phyloP scores from a whole-genome alignment of 2,888 invertebrate genomes.

The Drosophila parthenogenetica region DNA sequence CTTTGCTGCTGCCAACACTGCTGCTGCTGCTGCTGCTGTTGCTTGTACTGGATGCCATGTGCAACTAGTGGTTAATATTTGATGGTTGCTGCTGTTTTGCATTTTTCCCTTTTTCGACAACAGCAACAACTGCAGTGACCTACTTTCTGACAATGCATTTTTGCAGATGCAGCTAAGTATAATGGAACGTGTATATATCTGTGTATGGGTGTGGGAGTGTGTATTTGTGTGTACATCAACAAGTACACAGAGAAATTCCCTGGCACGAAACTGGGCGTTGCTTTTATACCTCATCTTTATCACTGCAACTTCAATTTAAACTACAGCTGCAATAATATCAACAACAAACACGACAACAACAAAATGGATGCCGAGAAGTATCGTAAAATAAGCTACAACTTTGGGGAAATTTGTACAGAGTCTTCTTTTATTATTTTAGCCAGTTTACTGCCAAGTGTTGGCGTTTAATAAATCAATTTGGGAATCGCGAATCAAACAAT shows the following conservation, averaged over 20 bases:
- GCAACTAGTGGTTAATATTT: slow-evolving; percentile 81
- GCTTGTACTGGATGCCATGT: slow-evolving; percentile 10
- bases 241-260: slow-evolving; percentile 62
- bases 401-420: slow-evolving; percentile 8
- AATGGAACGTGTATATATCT: slow-evolving; percentile 7
- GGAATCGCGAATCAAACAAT: slow-evolving; percentile 34
- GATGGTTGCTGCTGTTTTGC: slow-evolving; percentile 65
- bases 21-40: neutral
- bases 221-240: slow-evolving; percentile 64
- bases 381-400: slow-evolving; percentile 21
- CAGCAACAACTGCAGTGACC: slow-evolving; percentile 49
- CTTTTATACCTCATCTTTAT: slow-evolving; percentile 41
- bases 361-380: neutral
- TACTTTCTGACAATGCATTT: slow-evolving; percentile 76
- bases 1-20: neutral
- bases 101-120: slow-evolving; percentile 28
- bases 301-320: slow-evolving; percentile 43
- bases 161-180: slow-evolving; percentile 57
- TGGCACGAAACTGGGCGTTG: slow-evolving; percentile 47
- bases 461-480: slow-evolving; percentile 52
- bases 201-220: slow-evolving; percentile 13
- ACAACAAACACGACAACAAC: neutral
- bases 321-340: slow-evolving; percentile 10
- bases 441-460: slow-evolving; percentile 7
- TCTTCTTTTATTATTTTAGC: slow-evolving; percentile 7